Base-by-base conservation (phyloP, 2,888 invertebrate genomes). In the Blastobasis lacticolella region DNA sequence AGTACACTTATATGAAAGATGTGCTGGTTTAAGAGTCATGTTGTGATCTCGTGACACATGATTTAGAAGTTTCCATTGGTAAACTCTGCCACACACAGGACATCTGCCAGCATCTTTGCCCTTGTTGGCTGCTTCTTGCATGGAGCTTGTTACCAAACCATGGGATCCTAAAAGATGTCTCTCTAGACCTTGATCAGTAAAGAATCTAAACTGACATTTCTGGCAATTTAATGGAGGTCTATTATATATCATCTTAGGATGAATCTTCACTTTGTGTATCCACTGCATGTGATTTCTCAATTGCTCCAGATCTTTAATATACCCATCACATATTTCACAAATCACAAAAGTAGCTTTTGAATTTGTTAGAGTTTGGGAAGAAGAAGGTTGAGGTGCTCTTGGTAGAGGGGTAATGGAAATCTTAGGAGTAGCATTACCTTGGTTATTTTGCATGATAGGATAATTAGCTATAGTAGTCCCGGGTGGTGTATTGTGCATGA, bases 311-410 rank as follows among this genome's bases (percentile, higher is more conserved):
- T 98, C 97, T 89, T 97, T 97, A 60, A 98, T 97, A 75, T 97
- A 97, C 47, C 97, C 97, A 81, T 98, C 97, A 86, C 98, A 98
- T 65, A 98, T 97, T 90, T 98, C 98, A 85, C 98, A 98, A 66
- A 97, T 96, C 61, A 97, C 97, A 86, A 96, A 97, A 50, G 95
- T 94, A 59, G 94, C 94, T 79, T 96, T 95, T n/a, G 81, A 79
- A 64, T 81, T 84, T 53, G 75, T 80, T 52, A 72, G 62, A 44
- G 72, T 54, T 54, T 83, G 81, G 4, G 85, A 84, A 44, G 84
- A 84, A 5, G 82, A 82, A 0, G 86, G 86, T 77, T 78, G 86
- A 52, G 88, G 85, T 62, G 92, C 92, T 57, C 95, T 91, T 64
- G 96, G 96, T 69, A 96, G 89, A 54, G 96, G 96, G 54, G 96